Conservation (phyloP, 1,140 invertebrate species). For the Helicoverpa armigera region DNA sequence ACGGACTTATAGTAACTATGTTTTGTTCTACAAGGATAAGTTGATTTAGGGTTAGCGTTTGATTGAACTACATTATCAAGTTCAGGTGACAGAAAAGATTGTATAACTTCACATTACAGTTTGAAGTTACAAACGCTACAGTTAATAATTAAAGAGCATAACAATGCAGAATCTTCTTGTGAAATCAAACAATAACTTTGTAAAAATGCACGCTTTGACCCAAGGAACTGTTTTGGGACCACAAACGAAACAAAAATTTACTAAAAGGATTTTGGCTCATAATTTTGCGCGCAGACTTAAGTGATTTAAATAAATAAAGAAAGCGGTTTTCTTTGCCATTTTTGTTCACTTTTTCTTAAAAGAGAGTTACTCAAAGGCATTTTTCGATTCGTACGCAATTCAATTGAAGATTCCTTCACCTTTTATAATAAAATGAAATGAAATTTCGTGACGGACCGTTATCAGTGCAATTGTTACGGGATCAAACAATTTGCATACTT, state of each 20-base stretch:
- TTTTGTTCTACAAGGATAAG: not conserved
- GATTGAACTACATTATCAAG: not conserved
- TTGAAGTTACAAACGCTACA: no score
- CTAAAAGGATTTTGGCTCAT: no score
- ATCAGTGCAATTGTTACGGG: constrained; percentile 14
- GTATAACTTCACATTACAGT: no score
- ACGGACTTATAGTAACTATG: not conserved
- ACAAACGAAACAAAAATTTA: no score
- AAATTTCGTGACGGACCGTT: constrained; percentile 27
- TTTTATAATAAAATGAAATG: constrained; percentile 26
- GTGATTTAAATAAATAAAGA: not conserved
- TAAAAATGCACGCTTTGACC: no score
- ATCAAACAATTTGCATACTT: constrained; percentile 27
- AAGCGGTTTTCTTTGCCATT: not conserved
- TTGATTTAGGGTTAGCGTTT: not conserved
- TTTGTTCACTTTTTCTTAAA: not conserved
- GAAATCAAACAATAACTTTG: no score
- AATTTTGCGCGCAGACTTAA: not conserved
- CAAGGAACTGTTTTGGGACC: no score
- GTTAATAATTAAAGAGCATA: no score
- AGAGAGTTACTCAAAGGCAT: constrained; percentile 7
- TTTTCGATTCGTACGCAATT: constrained; percentile 13
- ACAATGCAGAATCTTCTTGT: no score
- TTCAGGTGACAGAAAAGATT: not conserved
- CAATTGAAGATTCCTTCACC: constrained; percentile 16